phyloP scores from a whole-genome alignment of 1,140 invertebrate species.

The Papilio machaon region DNA sequence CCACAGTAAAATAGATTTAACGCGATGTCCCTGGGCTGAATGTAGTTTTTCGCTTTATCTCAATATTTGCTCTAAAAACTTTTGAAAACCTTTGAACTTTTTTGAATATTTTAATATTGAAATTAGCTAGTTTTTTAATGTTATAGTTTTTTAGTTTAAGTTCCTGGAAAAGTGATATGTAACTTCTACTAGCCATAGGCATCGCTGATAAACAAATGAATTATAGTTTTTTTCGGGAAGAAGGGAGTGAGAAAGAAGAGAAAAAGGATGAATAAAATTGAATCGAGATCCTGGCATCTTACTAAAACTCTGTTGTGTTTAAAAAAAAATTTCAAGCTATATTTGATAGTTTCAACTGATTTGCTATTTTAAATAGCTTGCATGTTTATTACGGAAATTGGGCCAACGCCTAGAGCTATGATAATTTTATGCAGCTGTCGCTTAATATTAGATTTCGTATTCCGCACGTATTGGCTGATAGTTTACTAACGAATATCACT shows the following conservation, averaged over 20 bases:
- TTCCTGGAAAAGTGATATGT: background rate
- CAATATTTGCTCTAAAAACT: background rate
- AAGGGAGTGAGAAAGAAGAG: background rate
- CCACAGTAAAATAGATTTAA: conserved; percentile 32
- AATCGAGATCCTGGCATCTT: background rate
- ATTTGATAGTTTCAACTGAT: background rate
- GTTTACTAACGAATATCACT: background rate
- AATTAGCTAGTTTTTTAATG: too few relatives aligned
- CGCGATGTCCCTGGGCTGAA: background rate
- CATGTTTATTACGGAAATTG: background rate
- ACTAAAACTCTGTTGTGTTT: background rate
- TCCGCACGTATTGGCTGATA: conserved; percentile 19
- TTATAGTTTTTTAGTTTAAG: too few relatives aligned
- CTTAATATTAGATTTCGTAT: conserved; percentile 7
- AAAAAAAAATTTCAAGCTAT: background rate
- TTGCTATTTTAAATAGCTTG: conserved; percentile 1
- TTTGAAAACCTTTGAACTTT: too few relatives aligned
- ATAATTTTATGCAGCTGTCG: conserved; percentile 15
- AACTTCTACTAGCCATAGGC: background rate
- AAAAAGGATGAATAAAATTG: background rate
- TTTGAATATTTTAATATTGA: too few relatives aligned
- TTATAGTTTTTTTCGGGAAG: background rate
- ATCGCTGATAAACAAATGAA: background rate
- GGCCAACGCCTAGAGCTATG: background rate
- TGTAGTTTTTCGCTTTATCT: background rate